Evolutionary conservation across 2,888 invertebrate species (phyloP).

Genomic region (Timandra comae): DNA sequence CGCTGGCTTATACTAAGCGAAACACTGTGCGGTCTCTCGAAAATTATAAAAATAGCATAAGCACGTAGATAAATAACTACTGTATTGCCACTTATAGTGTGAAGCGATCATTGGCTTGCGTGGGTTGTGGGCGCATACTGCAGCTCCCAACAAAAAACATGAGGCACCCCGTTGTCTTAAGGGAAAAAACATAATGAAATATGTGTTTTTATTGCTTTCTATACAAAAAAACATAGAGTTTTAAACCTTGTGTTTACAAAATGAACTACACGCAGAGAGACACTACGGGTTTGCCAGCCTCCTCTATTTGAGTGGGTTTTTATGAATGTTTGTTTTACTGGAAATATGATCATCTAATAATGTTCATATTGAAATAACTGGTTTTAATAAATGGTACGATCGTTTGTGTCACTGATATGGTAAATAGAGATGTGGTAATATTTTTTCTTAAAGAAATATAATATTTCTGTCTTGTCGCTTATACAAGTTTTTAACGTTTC

Average conservation of each 20-base stretch:
- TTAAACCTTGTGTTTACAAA: conserved; percentile 55
- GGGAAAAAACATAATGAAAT: conserved; percentile 68
- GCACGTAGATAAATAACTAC: conserved; percentile 56
- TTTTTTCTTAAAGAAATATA: conserved; percentile 6
- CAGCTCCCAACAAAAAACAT: conserved; percentile 65
- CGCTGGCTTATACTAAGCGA: too few species aligned
- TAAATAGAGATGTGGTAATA: conserved; percentile 8
- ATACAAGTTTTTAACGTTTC: too few species aligned
- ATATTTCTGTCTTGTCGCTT: too few species aligned
- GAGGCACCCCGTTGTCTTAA: conserved; percentile 72
- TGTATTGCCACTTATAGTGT: conserved; percentile 68
- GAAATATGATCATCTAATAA: conserved; percentile 30
- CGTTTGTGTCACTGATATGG: conserved; percentile 7
- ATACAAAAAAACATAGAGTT: conserved; percentile 47
- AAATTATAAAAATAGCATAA: conserved; percentile 51
- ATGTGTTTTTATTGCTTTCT: conserved; percentile 62
- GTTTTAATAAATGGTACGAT: conserved; percentile 17
- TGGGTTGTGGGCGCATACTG: conserved; percentile 55
- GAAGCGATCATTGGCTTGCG: conserved; percentile 62
- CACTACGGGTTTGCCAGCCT: too few species aligned
- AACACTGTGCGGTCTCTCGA: too few species aligned
- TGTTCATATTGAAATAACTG: conserved; percentile 20
- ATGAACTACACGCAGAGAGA: conserved; percentile 43
- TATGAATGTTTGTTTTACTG: conserved; percentile 24
- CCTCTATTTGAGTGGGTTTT: conserved; percentile 26